Evolutionary conservation across 2,113 vertebrate genomes (phyloP), one percentile per base, ranked within the genome.

Genomic region (Upupa epops): DNA sequence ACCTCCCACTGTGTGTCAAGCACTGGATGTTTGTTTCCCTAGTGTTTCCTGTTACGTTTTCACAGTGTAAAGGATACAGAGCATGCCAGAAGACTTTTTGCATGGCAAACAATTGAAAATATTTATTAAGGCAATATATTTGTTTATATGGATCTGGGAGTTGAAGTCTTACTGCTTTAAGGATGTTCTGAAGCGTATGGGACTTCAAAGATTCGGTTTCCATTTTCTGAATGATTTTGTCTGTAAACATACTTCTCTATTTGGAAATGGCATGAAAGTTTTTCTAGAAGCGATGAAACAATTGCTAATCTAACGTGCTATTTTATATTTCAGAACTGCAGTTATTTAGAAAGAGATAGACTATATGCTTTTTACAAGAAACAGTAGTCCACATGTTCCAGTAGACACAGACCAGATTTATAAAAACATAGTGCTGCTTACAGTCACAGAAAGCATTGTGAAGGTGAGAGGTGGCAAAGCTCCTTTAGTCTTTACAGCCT

Each of bases 131-230:
- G 19, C 40, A 74, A 69, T 52, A 59, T 17, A 1, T 88, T 71
- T 84, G 37, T 61, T 95, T 92, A 86, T 93, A 86, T 54, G 85
- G 71, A 83, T 85, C 54, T 74, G 48, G n/a, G 54, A 81, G 40
- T 71, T 89, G 73, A 86, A 61, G 52, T 83, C 88, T 77, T 85
- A 59, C 17, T 88, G 59, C 63, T 58, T 89, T 77, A 82, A 88
- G 74, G 52, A 54, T 94, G 46, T 80, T 83, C 69, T 63, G 22
- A 81, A 65, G 52, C 19, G 17, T 45, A 21, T 65, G 42, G 28
- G 56, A 54, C 54, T 79, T 66, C 64, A 71, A 91, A 90, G 54
- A 75, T 55, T 86, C 88, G 65, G 20, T 78, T 79, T 84, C 16
- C 13, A 45, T 82, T 85, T 85, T 89, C 45, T 78, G 49, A 78